These are phyloP conservation scores for Agonopterix subpropinquella DNA, from an alignment of 2,888 invertebrate species.

Conservation along the genomic window DNA sequence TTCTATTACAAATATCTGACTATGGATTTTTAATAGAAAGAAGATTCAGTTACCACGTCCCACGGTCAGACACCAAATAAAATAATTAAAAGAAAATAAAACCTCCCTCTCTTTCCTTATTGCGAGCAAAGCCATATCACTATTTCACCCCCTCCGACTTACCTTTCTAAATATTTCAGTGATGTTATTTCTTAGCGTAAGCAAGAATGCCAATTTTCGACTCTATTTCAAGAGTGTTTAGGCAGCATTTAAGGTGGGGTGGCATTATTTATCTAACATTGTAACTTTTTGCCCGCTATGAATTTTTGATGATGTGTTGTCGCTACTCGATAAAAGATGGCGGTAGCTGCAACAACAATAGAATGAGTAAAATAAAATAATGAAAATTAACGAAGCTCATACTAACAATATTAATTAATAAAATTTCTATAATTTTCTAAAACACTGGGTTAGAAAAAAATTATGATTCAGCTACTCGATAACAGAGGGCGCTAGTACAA, in stretches of 20 bases:
- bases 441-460: too few relatives aligned
- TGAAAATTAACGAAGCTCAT: too few relatives aligned
- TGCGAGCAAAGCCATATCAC: constrained; percentile 32
- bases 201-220: neutral
- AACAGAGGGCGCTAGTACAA: too few relatives aligned
- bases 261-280: constrained; percentile 34
- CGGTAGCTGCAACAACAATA: too few relatives aligned
- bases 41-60: neutral
- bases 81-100: constrained; percentile 27
- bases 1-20: too few relatives aligned
- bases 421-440: too few relatives aligned
- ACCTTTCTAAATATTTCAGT: constrained; percentile 50
- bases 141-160: constrained; percentile 40
- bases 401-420: too few relatives aligned
- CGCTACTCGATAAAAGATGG: constrained; percentile 23
- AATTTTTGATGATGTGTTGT: constrained; percentile 46
- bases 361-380: too few relatives aligned
- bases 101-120: constrained; percentile 20
- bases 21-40: too few relatives aligned
- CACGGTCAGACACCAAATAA: neutral
- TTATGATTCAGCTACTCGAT: too few relatives aligned
- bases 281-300: constrained; percentile 51
- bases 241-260: constrained; percentile 26
- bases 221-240: constrained; percentile 9
- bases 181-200: constrained; percentile 38